Conservation (phyloP, 2,888 invertebrate species). For the Pycnomerus fuliginosus region DNA sequence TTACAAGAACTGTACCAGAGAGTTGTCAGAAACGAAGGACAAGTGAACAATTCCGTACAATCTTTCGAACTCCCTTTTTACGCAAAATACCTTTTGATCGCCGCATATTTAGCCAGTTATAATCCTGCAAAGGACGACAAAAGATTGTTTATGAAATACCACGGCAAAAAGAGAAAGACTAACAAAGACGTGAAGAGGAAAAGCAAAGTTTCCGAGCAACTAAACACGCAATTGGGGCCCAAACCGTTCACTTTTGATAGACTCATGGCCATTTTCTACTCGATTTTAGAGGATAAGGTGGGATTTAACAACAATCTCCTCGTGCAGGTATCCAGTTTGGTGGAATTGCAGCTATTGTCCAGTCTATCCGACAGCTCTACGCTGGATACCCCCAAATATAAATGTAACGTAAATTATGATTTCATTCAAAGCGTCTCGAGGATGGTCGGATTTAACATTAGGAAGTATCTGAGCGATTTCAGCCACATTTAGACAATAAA, state of each 20-base stretch:
- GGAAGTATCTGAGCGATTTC: slow-evolving; percentile 75
- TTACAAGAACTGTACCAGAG: slow-evolving; percentile 77
- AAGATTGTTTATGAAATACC: slow-evolving; percentile 78
- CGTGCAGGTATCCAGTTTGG: slow-evolving; percentile 83
- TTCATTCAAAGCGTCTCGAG: slow-evolving; percentile 77
- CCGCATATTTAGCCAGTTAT: slow-evolving; percentile 90
- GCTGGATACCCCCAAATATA: slow-evolving; percentile 80
- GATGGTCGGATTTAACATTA: slow-evolving; percentile 72
- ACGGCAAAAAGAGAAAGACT: slow-evolving; percentile 70
- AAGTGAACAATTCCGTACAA: slow-evolving; percentile 50
- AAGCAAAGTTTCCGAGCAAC: slow-evolving; percentile 59
- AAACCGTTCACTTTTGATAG: slow-evolving; percentile 57
- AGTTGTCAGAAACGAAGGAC: slow-evolving; percentile 40
- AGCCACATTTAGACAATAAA: slow-evolving; percentile 52
- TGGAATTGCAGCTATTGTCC: slow-evolving; percentile 76
- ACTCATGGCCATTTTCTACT: slow-evolving; percentile 49
- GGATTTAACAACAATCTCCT: slow-evolving; percentile 84
- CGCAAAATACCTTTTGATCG: slow-evolving; percentile 85
- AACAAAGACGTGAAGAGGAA: slow-evolving; percentile 62
- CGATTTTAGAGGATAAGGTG: slow-evolving; percentile 81
- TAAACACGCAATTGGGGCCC: slow-evolving; percentile 76
- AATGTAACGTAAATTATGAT: slow-evolving; percentile 81
- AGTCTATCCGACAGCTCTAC: slow-evolving; percentile 67
- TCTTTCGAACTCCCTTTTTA: slow-evolving; percentile 83
- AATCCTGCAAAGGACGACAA: slow-evolving; percentile 89